A percentile compares a stretch with the other conserved stretches of the same genome.
Conservation (phyloP, 2,888 invertebrate species). For the Synanthedon andrenaeformis region DNA sequence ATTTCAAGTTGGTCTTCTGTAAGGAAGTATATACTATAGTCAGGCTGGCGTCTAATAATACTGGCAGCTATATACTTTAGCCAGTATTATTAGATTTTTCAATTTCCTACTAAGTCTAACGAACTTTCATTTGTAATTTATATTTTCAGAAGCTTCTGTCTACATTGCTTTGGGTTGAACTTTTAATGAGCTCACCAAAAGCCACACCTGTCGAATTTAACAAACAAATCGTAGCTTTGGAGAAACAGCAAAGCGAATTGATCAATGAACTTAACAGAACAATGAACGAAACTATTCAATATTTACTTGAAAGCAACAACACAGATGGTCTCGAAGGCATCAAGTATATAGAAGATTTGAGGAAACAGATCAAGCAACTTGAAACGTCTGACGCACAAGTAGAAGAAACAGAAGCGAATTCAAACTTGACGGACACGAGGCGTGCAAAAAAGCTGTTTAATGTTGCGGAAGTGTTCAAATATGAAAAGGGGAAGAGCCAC, state of each 20-base stretch:
- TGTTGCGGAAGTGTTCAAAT: background rate
- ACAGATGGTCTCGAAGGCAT: conserved; percentile 23
- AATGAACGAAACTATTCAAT: conserved; percentile 27
- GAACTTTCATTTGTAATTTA: no score
- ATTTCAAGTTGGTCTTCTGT: no score
- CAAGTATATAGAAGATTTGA: conserved; percentile 23
- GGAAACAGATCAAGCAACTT: conserved; percentile 19
- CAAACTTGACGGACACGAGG: background rate
- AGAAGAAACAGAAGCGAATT: background rate
- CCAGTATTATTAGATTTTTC: no score
- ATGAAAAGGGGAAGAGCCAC: background rate
- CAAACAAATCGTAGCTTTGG: conserved; percentile 18
- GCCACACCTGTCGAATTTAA: background rate
- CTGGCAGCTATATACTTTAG: no score
- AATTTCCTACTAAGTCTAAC: no score
- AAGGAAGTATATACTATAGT: no score
- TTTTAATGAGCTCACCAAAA: background rate
- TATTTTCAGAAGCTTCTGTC: no score
- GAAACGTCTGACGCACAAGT: conserved; percentile 11
- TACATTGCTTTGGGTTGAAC: no score
- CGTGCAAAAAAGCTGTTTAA: background rate
- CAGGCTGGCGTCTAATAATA: no score
- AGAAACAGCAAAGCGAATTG: conserved; percentile 23
- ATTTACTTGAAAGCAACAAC: conserved; percentile 21
- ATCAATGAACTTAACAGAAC: conserved; percentile 25